Percentiles rank a stretch among this genome's conserved stretches.
Conservation (phyloP, 2,797 vertebrate genomes). For the Tolypeutes matacus region DNA sequence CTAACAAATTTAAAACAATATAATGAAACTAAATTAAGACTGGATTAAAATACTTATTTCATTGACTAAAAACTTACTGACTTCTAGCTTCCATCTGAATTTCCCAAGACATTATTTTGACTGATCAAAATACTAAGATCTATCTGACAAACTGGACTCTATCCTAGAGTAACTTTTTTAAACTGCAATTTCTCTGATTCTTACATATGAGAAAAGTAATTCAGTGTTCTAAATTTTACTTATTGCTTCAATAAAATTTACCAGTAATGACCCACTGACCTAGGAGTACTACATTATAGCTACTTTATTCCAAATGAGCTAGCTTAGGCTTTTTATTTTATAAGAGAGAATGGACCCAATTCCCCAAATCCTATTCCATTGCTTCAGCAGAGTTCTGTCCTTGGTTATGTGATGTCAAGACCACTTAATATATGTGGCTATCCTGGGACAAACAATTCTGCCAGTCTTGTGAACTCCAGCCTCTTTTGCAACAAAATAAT, state of each 20-base stretch:
- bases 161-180: conserved; percentile 38
- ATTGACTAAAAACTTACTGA: conserved; percentile 31
- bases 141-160: neutral
- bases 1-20: conserved; percentile 43
- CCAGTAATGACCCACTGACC: neutral
- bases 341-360: conserved; percentile 41
- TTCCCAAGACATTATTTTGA: conserved; percentile 29
- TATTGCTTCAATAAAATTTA: conserved; percentile 28
- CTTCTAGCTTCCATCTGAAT: neutral
- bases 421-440: neutral
- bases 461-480: neutral
- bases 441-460: conserved; percentile 23
- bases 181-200: conserved; percentile 17
- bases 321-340: conserved; percentile 41
- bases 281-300: neutral
- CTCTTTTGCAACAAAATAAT: conserved; percentile 58
- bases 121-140: conserved; percentile 6
- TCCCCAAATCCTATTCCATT: conserved; percentile 9
- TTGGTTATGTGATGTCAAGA: conserved; percentile 38
- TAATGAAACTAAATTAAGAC: conserved; percentile 9
- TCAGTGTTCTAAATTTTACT: conserved; percentile 51
- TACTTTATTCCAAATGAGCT: conserved; percentile 56
- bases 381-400: conserved; percentile 16
- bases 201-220: neutral
- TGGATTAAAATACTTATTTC: conserved; percentile 51